Percentiles rank a stretch among this genome's conserved stretches.
These are phyloP conservation scores for Trachops cirrhosus DNA, from an alignment of 2,797 vertebrate genomes.

Conservation along the genomic window DNA sequence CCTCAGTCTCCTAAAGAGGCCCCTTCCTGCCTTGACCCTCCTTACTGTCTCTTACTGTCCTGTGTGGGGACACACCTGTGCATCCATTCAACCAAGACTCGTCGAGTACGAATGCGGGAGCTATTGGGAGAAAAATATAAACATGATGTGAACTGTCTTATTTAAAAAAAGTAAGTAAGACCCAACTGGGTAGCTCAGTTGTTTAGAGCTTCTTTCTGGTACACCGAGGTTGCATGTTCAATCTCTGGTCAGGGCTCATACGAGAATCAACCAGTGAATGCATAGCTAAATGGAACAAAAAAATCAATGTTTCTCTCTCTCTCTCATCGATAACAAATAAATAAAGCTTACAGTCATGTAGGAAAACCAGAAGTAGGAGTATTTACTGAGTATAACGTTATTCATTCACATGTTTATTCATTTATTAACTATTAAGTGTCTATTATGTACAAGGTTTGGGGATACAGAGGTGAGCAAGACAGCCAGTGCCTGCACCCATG, in stretches of 20 bases:
- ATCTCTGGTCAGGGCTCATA: neutral
- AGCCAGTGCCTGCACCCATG: neutral
- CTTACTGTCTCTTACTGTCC: neutral
- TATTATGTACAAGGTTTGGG: neutral
- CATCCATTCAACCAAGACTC: neutral
- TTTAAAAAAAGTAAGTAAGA: neutral
- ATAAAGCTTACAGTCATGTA: neutral
- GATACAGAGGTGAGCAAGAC: neutral
- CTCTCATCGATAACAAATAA: neutral
- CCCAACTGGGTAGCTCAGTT: neutral
- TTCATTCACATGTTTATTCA: neutral
- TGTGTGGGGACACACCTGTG: neutral
- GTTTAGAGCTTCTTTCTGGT: neutral
- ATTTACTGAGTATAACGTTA: neutral
- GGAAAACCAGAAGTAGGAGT: neutral
- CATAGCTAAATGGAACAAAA: neutral
- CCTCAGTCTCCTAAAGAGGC: neutral
- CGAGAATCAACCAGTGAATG: neutral
- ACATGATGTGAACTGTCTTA: neutral
- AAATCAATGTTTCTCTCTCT: neutral
- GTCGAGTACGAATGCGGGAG: neutral
- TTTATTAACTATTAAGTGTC: neutral
- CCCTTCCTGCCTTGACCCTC: neutral
- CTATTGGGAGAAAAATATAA: neutral
- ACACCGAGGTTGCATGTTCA: neutral